A percentile compares a stretch with the other conserved stretches of the same genome.
Evolutionary conservation across 2,797 vertebrate genomes (phyloP).

Genomic region (Propithecus perrieri): DNA sequence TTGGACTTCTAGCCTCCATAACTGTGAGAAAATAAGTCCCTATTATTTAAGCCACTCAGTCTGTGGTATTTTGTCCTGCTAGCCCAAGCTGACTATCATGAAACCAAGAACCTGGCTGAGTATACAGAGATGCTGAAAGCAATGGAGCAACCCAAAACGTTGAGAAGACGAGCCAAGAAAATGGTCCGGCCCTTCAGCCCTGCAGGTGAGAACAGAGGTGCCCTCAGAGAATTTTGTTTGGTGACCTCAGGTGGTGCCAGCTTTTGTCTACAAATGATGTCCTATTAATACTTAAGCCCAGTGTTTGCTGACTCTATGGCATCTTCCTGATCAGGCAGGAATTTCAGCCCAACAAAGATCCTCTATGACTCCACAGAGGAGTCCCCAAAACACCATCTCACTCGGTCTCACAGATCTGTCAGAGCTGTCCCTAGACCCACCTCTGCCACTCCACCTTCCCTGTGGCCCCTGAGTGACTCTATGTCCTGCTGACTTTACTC

Average conservation of each 20-base stretch:
- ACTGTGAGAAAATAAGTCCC: background rate
- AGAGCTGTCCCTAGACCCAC: background rate
- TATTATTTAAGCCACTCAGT: background rate
- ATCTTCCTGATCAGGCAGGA: background rate
- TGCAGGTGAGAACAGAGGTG: background rate
- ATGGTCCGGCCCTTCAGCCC: background rate
- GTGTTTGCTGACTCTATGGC: background rate
- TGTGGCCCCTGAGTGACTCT: background rate
- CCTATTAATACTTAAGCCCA: background rate
- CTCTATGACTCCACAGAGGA: background rate
- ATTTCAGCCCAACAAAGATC: background rate
- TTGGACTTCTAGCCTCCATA: background rate
- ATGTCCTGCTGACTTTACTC: background rate
- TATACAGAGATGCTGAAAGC: background rate
- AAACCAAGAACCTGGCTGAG: background rate
- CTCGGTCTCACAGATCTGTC: background rate
- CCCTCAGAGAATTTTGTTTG: background rate
- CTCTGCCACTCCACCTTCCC: background rate
- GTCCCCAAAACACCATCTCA: background rate
- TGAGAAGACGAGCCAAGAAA: background rate
- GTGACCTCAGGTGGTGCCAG: too few relatives aligned
- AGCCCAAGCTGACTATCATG: background rate
- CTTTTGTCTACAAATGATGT: background rate
- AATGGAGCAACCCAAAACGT: background rate
- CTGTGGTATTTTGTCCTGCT: background rate